Conservation (phyloP, 2,888 invertebrate species). For the Teleogryllus oceanicus region DNA sequence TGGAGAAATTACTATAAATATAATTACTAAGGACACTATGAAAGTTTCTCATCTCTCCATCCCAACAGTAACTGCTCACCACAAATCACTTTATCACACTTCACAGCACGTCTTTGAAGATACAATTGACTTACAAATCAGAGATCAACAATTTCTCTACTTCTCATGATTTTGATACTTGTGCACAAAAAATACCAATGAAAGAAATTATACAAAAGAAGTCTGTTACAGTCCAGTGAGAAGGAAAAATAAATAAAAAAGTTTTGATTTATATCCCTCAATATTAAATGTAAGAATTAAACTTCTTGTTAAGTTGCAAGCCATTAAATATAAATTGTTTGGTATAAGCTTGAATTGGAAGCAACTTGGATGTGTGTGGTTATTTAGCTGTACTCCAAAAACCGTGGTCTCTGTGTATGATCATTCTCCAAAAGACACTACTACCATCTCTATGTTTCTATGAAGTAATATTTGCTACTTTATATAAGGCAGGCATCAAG, state of each 20-base stretch:
- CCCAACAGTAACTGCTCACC: background rate
- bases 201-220: conserved; percentile 20
- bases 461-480: background rate
- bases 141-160: background rate
- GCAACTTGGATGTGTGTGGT: conserved; percentile 32
- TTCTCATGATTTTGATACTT: too few species aligned
- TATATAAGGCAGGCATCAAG: conserved; percentile 1
- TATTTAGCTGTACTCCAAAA: background rate
- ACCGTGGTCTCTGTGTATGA: background rate
- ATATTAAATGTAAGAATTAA: conserved; percentile 23
- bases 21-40: background rate
- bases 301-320: conserved; percentile 29
- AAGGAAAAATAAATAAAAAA: background rate
- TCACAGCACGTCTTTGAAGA: background rate
- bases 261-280: background rate
- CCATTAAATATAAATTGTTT: conserved; percentile 24
- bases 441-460: background rate
- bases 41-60: background rate
- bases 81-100: conserved; percentile 2
- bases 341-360: conserved; percentile 30
- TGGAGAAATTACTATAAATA: background rate
- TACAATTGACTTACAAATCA: background rate
- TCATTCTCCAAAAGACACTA: background rate
- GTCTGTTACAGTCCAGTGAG: too few species aligned
- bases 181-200: conserved; percentile 21